Conservation (phyloP, 1,140 invertebrate species). For the Apis florea region DNA sequence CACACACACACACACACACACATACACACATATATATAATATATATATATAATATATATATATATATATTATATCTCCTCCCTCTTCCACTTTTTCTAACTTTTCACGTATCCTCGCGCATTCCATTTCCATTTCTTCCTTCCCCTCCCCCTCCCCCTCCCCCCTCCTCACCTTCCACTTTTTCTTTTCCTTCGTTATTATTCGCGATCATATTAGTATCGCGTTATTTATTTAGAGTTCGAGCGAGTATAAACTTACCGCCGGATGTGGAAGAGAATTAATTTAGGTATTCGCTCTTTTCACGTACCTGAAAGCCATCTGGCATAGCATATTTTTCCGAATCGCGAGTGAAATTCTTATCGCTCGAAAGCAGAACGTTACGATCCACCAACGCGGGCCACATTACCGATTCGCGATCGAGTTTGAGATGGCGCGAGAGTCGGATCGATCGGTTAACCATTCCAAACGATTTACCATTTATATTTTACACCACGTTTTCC, state of each 20-base stretch:
- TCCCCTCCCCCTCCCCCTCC: neutral
- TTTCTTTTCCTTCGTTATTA: conserved; percentile 44
- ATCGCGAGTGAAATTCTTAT: conserved; percentile 45
- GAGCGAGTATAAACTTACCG: conserved; percentile 33
- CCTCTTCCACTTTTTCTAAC: neutral
- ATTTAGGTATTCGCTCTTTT: conserved; percentile 58
- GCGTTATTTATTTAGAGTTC: conserved; percentile 31
- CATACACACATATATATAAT: no score
- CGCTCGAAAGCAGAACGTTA: conserved; percentile 41
- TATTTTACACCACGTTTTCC: neutral
- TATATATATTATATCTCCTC: no score
- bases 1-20: no score
- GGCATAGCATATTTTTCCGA: conserved; percentile 42
- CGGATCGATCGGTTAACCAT: conserved; percentile 4
- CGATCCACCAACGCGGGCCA: neutral
- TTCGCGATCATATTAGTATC: conserved; percentile 7
- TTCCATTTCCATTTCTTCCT: no score
- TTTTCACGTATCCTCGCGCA: no score
- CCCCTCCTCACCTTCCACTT: conserved; percentile 36
- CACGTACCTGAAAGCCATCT: conserved; percentile 75
- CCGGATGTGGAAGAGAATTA: conserved; percentile 47
- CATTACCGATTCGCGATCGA: neutral
- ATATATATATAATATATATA: no score
- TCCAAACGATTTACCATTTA: neutral
- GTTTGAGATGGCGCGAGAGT: conserved; percentile 6